phyloP scores from a whole-genome alignment of 2,113 vertebrate species.

The Nycticebus coucang region DNA sequence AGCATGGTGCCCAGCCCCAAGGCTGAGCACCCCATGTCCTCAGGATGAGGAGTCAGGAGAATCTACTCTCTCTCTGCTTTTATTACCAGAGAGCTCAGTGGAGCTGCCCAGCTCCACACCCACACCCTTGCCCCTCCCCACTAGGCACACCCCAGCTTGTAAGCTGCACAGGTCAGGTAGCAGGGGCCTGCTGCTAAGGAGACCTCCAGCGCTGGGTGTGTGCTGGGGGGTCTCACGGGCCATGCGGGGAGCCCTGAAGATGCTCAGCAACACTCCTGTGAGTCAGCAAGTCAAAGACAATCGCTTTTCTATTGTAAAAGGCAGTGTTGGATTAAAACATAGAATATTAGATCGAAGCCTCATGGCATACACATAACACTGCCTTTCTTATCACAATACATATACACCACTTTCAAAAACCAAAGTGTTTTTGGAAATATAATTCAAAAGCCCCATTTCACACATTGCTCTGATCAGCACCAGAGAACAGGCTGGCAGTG shows the following conservation, averaged over 20 bases:
- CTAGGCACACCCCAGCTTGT: neutral
- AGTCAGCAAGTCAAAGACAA: rapidly evolving
- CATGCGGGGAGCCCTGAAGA: neutral
- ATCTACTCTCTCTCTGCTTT: neutral
- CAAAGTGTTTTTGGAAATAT: slow-evolving; percentile 60
- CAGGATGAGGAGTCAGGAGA: too few species aligned
- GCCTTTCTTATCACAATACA: slow-evolving; percentile 61
- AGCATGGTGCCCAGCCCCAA: neutral
- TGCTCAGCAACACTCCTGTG: neutral
- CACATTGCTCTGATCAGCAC: slow-evolving; percentile 80
- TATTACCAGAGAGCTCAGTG: neutral
- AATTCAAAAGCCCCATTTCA: slow-evolving; percentile 71
- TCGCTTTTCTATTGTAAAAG: slow-evolving; percentile 29
- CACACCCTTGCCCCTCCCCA: neutral
- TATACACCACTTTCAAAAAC: slow-evolving; percentile 70
- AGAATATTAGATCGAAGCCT: slow-evolving; percentile 28
- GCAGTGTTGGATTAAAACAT: neutral
- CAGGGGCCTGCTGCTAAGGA: neutral
- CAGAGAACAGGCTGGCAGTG: neutral
- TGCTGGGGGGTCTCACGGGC: neutral
- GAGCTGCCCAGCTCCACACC: neutral
- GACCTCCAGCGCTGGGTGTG: neutral
- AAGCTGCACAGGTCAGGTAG: too few species aligned
- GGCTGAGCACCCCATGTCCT: too few species aligned
- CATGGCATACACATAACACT: slow-evolving; percentile 56